A percentile compares a stretch with the other conserved stretches of the same genome.
Evolutionary conservation across 2,888 invertebrate genomes (phyloP).

Genomic region (Melanchra persicariae): DNA sequence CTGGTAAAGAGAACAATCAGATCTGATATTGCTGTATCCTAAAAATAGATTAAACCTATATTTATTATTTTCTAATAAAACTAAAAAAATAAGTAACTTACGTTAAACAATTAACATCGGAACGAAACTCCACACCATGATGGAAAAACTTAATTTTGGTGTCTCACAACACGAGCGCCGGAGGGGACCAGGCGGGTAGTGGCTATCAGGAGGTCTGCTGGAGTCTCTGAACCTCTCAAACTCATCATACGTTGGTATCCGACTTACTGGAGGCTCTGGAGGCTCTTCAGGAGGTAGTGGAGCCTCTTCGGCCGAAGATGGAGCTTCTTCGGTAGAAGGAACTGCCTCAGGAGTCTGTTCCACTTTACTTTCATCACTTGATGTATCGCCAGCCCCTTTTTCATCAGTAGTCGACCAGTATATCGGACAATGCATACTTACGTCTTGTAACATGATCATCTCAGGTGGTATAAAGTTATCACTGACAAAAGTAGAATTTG

Average conservation of each 20-base stretch:
- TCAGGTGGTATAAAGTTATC: background rate
- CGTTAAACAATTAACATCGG: slow-evolving; percentile 7
- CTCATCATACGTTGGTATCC: slow-evolving; percentile 76
- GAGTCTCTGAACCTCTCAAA: slow-evolving; percentile 72
- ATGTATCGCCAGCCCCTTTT: slow-evolving; percentile 17
- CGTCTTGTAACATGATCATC: slow-evolving; percentile 3
- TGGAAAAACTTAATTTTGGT: slow-evolving; percentile 19
- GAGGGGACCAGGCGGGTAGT: slow-evolving; percentile 69
- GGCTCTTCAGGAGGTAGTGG: background rate
- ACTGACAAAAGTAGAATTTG: background rate
- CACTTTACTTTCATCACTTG: slow-evolving; percentile 11
- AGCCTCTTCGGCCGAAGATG: background rate
- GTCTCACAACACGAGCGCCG: slow-evolving; percentile 47
- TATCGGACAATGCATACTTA: background rate
- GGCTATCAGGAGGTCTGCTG: slow-evolving; percentile 76
- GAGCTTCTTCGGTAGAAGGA: background rate
- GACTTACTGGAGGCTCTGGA: slow-evolving; percentile 33
- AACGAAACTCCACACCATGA: slow-evolving; percentile 31
- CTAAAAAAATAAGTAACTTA: background rate
- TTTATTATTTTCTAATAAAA: background rate
- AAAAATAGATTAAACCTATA: background rate
- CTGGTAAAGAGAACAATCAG: background rate
- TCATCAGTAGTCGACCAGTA: slow-evolving; percentile 1
- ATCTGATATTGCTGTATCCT: background rate
- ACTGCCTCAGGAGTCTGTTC: slow-evolving; percentile 5